Percentiles rank a stretch among this genome's conserved stretches.
These are phyloP conservation scores for Lumbricus terrestris DNA, from an alignment of 2,888 invertebrate species.

Conservation along the genomic window DNA sequence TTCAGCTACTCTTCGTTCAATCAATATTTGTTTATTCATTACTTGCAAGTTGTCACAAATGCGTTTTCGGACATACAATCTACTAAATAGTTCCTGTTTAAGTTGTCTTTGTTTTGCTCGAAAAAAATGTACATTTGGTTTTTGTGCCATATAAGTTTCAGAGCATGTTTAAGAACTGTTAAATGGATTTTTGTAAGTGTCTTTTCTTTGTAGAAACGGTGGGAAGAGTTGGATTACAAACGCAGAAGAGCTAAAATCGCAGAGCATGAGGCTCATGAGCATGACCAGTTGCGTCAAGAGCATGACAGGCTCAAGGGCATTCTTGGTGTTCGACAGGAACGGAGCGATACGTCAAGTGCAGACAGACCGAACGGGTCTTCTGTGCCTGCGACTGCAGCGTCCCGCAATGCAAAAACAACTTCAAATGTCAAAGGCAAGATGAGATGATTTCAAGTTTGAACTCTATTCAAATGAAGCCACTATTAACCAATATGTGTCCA, in stretches of 20 bases:
- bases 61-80: no score
- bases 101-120: background rate
- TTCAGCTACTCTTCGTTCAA: background rate
- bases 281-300: conserved; percentile 14
- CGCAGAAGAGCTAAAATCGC: background rate
- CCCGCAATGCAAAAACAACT: background rate
- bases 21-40: no score
- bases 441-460: no score
- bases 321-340: background rate
- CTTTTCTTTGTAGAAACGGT: background rate
- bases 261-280: conserved; percentile 19
- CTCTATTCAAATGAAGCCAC: no score
- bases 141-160: background rate
- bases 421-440: conserved; percentile 9
- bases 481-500: no score
- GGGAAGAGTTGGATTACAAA: conserved; percentile 15
- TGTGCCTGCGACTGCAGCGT: background rate
- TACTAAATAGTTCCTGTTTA: no score
- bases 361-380: background rate
- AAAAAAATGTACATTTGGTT: background rate
- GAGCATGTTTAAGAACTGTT: background rate
- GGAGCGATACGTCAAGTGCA: background rate
- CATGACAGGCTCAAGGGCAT: background rate
- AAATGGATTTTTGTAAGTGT: background rate
- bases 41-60: no score